Conservation (phyloP, 2,113 vertebrate genomes). For the Mola mola region DNA sequence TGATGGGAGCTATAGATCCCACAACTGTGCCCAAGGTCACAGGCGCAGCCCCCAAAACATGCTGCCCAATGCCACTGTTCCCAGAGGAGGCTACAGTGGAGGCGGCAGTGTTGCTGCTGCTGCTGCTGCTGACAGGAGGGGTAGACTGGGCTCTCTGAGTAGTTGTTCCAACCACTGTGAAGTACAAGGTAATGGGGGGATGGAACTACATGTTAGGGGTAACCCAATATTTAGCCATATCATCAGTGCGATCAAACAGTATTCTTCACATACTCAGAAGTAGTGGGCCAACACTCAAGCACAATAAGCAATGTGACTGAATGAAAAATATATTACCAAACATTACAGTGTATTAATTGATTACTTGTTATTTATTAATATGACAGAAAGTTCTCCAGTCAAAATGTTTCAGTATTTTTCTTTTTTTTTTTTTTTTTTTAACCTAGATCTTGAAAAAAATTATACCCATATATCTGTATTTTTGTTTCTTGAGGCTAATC, state of each 20-base stretch:
- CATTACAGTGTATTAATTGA: no score
- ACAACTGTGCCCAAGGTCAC: slow-evolving; percentile 80
- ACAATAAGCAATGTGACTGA: slow-evolving; percentile 1
- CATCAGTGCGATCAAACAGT: slow-evolving; percentile 28
- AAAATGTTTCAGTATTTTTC: no score
- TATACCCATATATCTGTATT: no score
- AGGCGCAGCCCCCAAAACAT: slow-evolving; percentile 82
- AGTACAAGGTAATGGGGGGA: slow-evolving; percentile 83
- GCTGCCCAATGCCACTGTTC: slow-evolving; percentile 85
- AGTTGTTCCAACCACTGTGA: slow-evolving; percentile 87
- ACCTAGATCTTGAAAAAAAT: no score
- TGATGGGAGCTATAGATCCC: slow-evolving; percentile 78
- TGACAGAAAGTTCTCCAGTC: no score
- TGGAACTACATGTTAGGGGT: slow-evolving; percentile 73
- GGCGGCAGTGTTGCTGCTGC: slow-evolving; percentile 72
- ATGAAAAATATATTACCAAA: no score
- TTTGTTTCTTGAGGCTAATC: no score
- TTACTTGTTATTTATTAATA: no score
- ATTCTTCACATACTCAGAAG: slow-evolving; percentile 28
- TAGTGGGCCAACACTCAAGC: slow-evolving; percentile 24
- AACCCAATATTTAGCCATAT: slow-evolving; percentile 45
- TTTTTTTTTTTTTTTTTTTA: no score
- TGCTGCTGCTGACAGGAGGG: slow-evolving; percentile 69
- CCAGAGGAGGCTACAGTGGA: slow-evolving; percentile 70
- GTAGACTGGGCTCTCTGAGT: slow-evolving; percentile 89